A percentile compares a stretch with the other conserved stretches of the same genome.
Conservation (phyloP, 2,113 vertebrate genomes). For the Oryzias javanicus region DNA sequence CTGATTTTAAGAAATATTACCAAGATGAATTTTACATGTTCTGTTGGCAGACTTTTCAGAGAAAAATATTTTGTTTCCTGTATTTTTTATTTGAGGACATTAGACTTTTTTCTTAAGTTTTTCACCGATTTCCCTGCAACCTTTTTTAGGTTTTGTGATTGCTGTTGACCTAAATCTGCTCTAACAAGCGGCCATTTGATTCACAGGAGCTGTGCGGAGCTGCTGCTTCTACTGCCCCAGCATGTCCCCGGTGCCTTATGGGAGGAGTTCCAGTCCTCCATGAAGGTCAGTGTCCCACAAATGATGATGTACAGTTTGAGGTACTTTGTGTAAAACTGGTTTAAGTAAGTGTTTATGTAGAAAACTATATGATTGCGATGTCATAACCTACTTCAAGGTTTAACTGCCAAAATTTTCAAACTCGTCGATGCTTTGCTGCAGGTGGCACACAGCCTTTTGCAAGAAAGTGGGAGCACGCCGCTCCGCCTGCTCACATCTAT, state of each 20-base stretch:
- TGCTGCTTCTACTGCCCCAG: constrained; percentile 90
- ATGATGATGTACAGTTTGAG: constrained; percentile 25
- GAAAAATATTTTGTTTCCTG: too few species aligned
- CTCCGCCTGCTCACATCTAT: constrained; percentile 87
- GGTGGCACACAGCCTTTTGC: constrained; percentile 90
- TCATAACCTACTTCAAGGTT: not conserved
- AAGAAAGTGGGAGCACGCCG: constrained; percentile 89
- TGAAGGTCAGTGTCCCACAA: constrained; percentile 83
- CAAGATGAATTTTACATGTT: too few species aligned
- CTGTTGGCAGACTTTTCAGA: too few species aligned
- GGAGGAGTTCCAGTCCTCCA: constrained; percentile 93
- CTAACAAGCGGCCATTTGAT: constrained; percentile 52
- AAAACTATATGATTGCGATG: not conserved
- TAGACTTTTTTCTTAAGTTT: too few species aligned
- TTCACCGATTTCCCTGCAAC: too few species aligned
- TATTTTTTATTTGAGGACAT: too few species aligned
- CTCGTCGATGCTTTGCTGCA: constrained; percentile 61
- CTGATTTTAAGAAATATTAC: too few species aligned
- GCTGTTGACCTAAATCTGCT: constrained; percentile 59
- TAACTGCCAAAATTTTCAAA: constrained; percentile 11
- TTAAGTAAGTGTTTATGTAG: constrained; percentile 3
- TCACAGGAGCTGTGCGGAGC: constrained; percentile 95
- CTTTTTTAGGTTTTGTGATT: constrained; percentile 17
- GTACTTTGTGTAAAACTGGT: constrained; percentile 11
- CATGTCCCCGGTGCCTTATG: constrained; percentile 92